Conservation (phyloP, 2,888 invertebrate genomes). For the Nasonovia ribisnigri region DNA sequence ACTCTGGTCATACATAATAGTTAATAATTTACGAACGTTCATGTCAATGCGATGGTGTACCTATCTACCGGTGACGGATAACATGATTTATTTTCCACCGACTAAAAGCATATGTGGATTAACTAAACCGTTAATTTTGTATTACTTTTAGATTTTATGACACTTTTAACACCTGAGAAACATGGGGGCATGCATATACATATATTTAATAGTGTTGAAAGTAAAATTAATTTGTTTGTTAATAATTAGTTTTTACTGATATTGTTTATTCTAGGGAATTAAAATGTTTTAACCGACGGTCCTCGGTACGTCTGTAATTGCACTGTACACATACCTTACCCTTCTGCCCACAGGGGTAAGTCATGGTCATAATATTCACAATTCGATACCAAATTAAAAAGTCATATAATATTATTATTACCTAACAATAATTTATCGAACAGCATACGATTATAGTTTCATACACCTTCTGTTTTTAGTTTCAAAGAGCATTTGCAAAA, state of each 20-base stretch:
- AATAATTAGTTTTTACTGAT: not conserved
- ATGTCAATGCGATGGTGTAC: not conserved
- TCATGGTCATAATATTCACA: not conserved
- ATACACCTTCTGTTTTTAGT: not conserved
- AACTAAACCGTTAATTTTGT: not conserved
- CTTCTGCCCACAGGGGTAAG: not conserved
- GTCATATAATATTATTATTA: not conserved
- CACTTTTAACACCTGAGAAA: not conserved
- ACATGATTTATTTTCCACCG: not conserved
- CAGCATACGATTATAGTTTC: too few species aligned
- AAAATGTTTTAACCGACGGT: not conserved
- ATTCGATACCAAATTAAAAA: not conserved
- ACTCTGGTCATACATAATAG: not conserved
- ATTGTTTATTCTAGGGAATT: not conserved
- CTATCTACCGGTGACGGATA: not conserved
- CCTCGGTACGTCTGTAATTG: not conserved
- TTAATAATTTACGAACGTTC: not conserved
- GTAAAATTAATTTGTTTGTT: slow-evolving; percentile 17
- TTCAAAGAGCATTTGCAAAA: not conserved
- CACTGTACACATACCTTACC: not conserved
- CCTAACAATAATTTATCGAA: not conserved
- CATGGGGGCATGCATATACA: not conserved
- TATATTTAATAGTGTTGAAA: not conserved
- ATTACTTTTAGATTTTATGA: not conserved
- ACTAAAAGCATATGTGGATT: not conserved